Base-by-base conservation (phyloP, 2,888 invertebrate genomes). In the Leptopterna dolabrata region DNA sequence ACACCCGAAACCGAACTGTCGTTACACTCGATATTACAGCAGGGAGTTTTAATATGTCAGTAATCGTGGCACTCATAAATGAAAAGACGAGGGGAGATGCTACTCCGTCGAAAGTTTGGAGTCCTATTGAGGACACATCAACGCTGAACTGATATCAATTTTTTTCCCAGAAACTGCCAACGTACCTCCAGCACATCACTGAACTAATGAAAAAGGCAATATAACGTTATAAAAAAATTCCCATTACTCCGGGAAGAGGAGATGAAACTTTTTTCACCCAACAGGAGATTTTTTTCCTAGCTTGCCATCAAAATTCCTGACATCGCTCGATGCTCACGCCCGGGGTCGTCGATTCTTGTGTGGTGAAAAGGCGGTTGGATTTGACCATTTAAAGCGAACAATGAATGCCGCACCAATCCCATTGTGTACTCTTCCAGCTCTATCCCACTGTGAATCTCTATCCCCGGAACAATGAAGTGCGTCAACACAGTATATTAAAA, bases 361-460 rank as follows among this genome's bases (percentile, higher is more conserved):
- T 78, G 45, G 24, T 45, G 78, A 78, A 78, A 78, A 78, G 41
- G 24, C 24, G 78, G n/a, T 45, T 78, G 78, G 19, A 45, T 78
- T 45, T 45, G 41, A 45, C 45, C 45, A 43, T 78, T 78, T 78
- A 78, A 30, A 27, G 19, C 24, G 78, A 45, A 78, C 78, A 45
- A 78, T 45, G 47, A 45, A 78, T 7, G 13, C 24, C 45, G 47
- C 43, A 27, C 27, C n/a, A 24, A 14, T 36, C 36, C 76, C 76
- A 30, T 76, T 76, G 76, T 76, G 4, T 14, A 27, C 70, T 16
- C 24, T 19, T 13, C n/a, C 70, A 3, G 29, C 9, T 1, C 29
- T 7, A 3, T 24, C 70, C 70, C 9, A 27, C 70, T 13, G 13
- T 70, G 29, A 24, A 1, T 7, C 36, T 2, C 9, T 36, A n/a